phyloP scores from a whole-genome alignment of 2,888 invertebrate species.

The Drosophila borborema region DNA sequence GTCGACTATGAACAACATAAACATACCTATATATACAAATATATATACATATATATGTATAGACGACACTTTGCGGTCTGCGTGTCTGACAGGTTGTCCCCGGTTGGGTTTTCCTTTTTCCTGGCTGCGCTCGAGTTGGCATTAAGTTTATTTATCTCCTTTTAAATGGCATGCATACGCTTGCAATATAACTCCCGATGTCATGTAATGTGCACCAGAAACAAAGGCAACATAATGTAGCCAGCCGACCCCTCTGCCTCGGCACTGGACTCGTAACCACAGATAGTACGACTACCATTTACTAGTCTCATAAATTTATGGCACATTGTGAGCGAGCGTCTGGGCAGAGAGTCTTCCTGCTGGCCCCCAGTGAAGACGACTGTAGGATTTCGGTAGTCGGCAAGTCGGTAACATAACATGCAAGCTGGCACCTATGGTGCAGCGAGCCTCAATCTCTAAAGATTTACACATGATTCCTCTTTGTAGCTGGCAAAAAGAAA shows the following conservation, averaged over 20 bases:
- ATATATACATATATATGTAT: constrained; percentile 20
- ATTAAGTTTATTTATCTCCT: constrained; percentile 78
- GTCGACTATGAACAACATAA: constrained; percentile 20
- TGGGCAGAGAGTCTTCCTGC: constrained; percentile 28
- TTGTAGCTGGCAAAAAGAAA: constrained; percentile 14
- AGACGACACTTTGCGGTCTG: constrained; percentile 56
- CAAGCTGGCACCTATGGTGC: constrained; percentile 72
- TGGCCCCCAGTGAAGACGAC: constrained; percentile 17
- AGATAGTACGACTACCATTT: constrained; percentile 70
- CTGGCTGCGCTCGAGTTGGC: constrained; percentile 46
- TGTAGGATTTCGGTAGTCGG: constrained; percentile 59
- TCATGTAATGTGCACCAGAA: constrained; percentile 78
- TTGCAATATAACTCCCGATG: constrained; percentile 73
- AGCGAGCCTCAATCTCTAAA: constrained; percentile 34
- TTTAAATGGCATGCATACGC: constrained; percentile 78
- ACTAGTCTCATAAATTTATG: constrained; percentile 81
- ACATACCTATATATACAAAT: constrained; percentile 44
- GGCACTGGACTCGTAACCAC: constrained; percentile 28
- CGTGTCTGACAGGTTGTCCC: constrained; percentile 42
- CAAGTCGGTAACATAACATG: constrained; percentile 52
- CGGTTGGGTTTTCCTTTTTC: constrained; percentile 9
- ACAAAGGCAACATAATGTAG: constrained; percentile 79
- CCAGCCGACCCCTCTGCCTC: constrained; percentile 19
- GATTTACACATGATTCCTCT: constrained; percentile 56
- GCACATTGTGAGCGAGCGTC: constrained; percentile 59